Percentiles rank a stretch among this genome's conserved stretches.
These are phyloP conservation scores for Halisarca cf. caerulea DNA, from an alignment of 37 sponge, comb jelly and placozoan genomes.

Conservation along the genomic window DNA sequence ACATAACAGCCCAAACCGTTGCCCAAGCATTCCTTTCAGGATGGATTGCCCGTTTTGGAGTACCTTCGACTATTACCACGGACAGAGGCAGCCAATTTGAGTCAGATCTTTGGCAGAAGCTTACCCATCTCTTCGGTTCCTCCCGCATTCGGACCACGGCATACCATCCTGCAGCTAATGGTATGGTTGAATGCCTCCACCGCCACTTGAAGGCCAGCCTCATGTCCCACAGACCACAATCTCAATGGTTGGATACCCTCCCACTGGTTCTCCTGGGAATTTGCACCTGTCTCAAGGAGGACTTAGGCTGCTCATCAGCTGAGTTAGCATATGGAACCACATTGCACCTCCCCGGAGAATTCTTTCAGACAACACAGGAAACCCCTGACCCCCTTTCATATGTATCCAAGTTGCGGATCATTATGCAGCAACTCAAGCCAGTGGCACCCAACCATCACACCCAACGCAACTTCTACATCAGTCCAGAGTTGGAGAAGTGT, in stretches of 20 bases:
- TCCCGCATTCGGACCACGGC: conserved; percentile 29
- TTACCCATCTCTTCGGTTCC: conserved; percentile 30
- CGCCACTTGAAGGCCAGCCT: conserved; percentile 33
- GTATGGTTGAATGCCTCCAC: conserved; percentile 30
- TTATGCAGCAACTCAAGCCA: conserved; percentile 6
- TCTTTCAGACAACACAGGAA: neutral
- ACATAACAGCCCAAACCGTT: conserved; percentile 36
- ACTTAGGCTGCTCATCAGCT: conserved; percentile 19
- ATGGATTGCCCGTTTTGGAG: conserved; percentile 64
- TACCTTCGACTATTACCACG: too few species aligned
- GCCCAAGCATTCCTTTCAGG: conserved; percentile 45
- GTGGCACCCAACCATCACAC: neutral
- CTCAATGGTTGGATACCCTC: conserved; percentile 26
- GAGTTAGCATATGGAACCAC: conserved; percentile 32
- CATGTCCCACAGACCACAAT: neutral
- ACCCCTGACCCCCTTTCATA: conserved; percentile 17
- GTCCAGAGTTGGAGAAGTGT: conserved; percentile 12
- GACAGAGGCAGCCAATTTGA: conserved; percentile 70
- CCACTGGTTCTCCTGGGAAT: conserved; percentile 31
- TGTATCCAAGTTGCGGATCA: conserved; percentile 6
- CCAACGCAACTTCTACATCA: conserved; percentile 1
- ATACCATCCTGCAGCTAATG: conserved; percentile 55
- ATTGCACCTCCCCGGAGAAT: conserved; percentile 9
- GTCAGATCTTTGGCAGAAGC: conserved; percentile 32
- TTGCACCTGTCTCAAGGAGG: conserved; percentile 1